Base-by-base conservation (phyloP, 1,140 invertebrate genomes). In the Diabrotica virgifera region DNA sequence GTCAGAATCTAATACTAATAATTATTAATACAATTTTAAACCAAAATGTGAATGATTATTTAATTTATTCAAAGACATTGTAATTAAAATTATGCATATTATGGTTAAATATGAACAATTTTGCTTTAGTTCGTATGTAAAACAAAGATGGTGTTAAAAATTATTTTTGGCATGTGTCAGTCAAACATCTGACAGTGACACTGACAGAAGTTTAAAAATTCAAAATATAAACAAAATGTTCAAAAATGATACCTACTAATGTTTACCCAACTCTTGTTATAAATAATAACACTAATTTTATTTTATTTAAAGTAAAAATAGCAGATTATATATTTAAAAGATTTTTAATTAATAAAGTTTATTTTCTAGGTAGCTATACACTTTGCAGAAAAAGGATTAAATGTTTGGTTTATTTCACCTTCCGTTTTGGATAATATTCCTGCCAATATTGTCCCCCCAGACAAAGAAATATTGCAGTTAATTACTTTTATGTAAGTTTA, bases 401-500 rank as follows among this genome's bases (percentile, higher is more conserved):
- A 52, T 50, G 70, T 76, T 8, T 76, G 75, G 75, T 67, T 74
- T 58, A 72, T 76, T 50, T 71, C 74, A 8, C 60, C 65, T 14
- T 9, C 72, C 59, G 55, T 64, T 5, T 58, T 76, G 50, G 60
- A 74, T 10, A 67, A 61, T 52, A 35, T 75, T 5, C 75, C 75
- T 35, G 36, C 65, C 50, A 62, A 69, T 54, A 65, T 72, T 37
- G 61, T 64, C 57, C 56, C 58, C 11, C 75, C 75, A 3, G 69
- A 66, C 36, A 72, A 71, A 52, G 69, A 74, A 37, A 59, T 74
- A 46, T 55, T 75, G 10, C 64, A 70, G 38, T 62, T 75, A 13
- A 75, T 75, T 56, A 74, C 71, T 5, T 76, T 76, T 61, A 65
- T 76, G 74, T 75, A 67, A 73, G 67, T 58, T 24, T 50, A 35